Conservation (phyloP, 2,888 invertebrate genomes). For the Macaria notata region DNA sequence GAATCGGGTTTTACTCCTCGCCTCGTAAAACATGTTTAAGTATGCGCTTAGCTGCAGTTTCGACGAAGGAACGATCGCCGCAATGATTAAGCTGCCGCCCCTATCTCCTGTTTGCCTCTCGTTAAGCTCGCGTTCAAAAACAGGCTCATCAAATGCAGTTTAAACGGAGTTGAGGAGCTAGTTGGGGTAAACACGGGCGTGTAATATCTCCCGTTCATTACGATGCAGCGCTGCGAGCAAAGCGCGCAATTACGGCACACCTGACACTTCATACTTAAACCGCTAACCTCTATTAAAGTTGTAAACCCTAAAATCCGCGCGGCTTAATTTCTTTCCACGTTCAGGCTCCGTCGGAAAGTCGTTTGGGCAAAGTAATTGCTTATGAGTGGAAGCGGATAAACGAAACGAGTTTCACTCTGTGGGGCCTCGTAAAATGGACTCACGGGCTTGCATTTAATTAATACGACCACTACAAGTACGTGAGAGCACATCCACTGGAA, state of each 20-base stretch:
- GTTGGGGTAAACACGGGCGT: slow-evolving; percentile 15
- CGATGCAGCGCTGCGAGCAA: slow-evolving; percentile 19
- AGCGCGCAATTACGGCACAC: slow-evolving; percentile 29
- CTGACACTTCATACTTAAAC: slow-evolving; percentile 51
- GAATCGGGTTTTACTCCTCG: slow-evolving; percentile 46
- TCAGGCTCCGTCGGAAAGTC: slow-evolving; percentile 66
- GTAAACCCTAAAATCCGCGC: slow-evolving; percentile 63
- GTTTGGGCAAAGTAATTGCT: slow-evolving; percentile 77
- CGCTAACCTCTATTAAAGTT: slow-evolving; percentile 58
- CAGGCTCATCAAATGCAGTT: slow-evolving; percentile 18
- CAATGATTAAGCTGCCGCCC: slow-evolving; percentile 11
- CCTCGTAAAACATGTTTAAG: slow-evolving; percentile 50
- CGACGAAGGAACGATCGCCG: slow-evolving; percentile 37
- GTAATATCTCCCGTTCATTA: slow-evolving; percentile 21
- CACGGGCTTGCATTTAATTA: slow-evolving; percentile 79
- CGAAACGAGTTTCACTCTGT: slow-evolving; percentile 73
- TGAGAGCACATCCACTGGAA: slow-evolving; percentile 66
- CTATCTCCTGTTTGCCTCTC: slow-evolving; percentile 18
- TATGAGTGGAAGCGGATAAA: slow-evolving; percentile 79
- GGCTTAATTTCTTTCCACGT: slow-evolving; percentile 75
- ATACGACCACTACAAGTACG: slow-evolving; percentile 72
- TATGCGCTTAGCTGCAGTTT: slow-evolving; percentile 43
- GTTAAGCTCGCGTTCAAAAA: slow-evolving; percentile 15
- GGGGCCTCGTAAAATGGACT: slow-evolving; percentile 75
- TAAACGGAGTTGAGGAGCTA: slow-evolving; percentile 14